Base-by-base conservation (phyloP, 2,888 invertebrate genomes). In the Lochmaea capreae region DNA sequence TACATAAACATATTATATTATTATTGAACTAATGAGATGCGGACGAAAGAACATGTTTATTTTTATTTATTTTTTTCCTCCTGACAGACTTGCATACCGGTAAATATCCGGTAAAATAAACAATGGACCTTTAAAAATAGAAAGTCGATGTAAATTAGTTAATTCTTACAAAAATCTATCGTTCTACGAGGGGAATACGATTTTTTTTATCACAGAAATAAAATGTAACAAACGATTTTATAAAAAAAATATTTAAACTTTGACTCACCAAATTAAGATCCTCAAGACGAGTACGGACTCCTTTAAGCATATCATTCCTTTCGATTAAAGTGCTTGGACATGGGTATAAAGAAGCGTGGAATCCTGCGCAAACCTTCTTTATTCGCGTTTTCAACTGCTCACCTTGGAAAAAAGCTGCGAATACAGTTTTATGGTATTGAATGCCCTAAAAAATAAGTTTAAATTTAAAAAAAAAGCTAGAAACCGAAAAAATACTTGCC, bases 351-450 rank as follows among this genome's bases (percentile, higher is more conserved):
- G 96, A 95, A 3, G 97, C 97, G 82, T 96, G 94, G 88, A 96
- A 97, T 1, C 97, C 97, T 79, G 95, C 93, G 89, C 97, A 97
- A 61, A 97, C 96, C 87, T 97, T 97, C 89, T 95, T 96, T 76
- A 97, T 96, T 79, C 96, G 92, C 0, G 92, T 92, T 88, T 96
- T 97, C 71, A 97, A 89, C 84, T 97, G 96, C 81, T 97, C 97
- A 63, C 97, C 97, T 94, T 97, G 94, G 90, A 94, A 94, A 89
- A 94, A 94, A 46, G 93, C 93, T 72, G 94, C 93, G 89, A 98
- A 97, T 59, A 97, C 97, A 2, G 94, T 93, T 88, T 97, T 97
- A 89, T 92, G 92, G 78, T 96, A 93, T 83, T 94, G 91, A 84
- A 95, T 95, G 74, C 96, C 96, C 96, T 96, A 85, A 61, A 86